phyloP scores from a whole-genome alignment of 2,888 invertebrate species.

The Agriotes lineatus region DNA sequence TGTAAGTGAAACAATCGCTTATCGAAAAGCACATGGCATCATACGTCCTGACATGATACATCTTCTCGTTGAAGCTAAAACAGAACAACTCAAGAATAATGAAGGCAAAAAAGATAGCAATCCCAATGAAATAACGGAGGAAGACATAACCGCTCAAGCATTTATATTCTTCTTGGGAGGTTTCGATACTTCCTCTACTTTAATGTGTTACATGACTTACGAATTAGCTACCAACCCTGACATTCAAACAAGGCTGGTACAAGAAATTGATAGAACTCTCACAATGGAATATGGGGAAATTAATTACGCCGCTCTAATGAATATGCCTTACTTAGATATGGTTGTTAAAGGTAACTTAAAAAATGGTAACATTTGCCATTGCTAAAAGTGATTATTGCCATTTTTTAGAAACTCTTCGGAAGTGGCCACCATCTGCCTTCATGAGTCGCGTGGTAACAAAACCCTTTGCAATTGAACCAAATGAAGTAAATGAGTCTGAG shows the following conservation, averaged over 20 bases:
- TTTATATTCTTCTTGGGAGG: constrained; percentile 68
- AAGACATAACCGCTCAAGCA: constrained; percentile 70
- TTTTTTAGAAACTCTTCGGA: constrained; percentile 61
- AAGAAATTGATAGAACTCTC: constrained; percentile 62
- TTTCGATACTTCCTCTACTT: constrained; percentile 65
- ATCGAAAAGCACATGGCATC: constrained; percentile 33
- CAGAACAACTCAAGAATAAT: constrained; percentile 53
- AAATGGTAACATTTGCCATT: background rate
- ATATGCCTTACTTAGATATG: constrained; percentile 73
- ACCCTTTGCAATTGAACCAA: constrained; percentile 65
- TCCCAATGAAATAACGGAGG: constrained; percentile 55
- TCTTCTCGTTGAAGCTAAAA: constrained; percentile 67
- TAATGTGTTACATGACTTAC: constrained; percentile 56
- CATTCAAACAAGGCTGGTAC: constrained; percentile 68
- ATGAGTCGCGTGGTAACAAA: constrained; percentile 68
- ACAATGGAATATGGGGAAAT: constrained; percentile 58
- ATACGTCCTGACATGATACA: constrained; percentile 65
- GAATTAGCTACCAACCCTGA: constrained; percentile 72
- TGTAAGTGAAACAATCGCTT: constrained; percentile 30
- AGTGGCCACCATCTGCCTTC: constrained; percentile 66
- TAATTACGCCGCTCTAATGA: constrained; percentile 68
- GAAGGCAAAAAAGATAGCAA: constrained; percentile 15
- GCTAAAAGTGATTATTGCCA: background rate
- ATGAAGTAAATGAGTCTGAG: constrained; percentile 53
- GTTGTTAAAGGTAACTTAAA: constrained; percentile 70